phyloP scores from a whole-genome alignment of 2,797 vertebrate species.

The Helarctos malayanus region DNA sequence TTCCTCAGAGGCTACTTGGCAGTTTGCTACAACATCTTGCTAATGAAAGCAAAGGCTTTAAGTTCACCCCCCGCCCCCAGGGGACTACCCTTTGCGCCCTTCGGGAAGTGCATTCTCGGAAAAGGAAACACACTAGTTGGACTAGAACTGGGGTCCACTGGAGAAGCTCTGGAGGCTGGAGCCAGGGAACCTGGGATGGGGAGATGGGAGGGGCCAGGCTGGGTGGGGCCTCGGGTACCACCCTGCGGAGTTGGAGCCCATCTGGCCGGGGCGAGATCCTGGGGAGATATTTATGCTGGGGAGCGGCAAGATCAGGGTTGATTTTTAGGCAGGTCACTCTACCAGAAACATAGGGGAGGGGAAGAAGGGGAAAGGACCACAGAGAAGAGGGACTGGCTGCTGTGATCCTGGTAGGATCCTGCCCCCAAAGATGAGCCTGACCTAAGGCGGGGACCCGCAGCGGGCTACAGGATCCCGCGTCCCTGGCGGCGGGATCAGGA shows the following conservation, averaged over 20 bases:
- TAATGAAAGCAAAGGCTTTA: constrained; percentile 47
- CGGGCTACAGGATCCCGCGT: too few relatives aligned
- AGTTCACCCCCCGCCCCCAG: not conserved
- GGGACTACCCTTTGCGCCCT: not conserved
- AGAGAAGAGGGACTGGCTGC: too few relatives aligned
- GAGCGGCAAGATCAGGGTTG: not conserved
- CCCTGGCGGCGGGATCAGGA: not conserved
- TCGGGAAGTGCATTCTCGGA: not conserved
- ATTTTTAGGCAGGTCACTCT: not conserved
- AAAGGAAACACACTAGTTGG: not conserved
- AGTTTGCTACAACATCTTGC: not conserved
- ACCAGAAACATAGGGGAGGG: not conserved
- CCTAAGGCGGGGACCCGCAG: not conserved
- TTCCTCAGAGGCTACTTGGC: constrained; percentile 38
- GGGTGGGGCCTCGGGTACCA: not conserved
- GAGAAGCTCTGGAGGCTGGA: not conserved
- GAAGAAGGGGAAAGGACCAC: too few relatives aligned
- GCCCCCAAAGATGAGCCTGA: not conserved
- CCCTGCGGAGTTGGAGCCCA: accelerated
- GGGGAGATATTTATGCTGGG: not conserved
- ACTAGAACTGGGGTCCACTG: not conserved
- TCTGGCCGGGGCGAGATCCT: not conserved
- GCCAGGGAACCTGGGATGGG: constrained; percentile 63
- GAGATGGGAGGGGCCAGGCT: not conserved
- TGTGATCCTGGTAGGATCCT: not conserved